Percentiles rank a stretch among this genome's conserved stretches.
These are phyloP conservation scores for Colostygia pectinataria DNA, from an alignment of 2,888 invertebrate species.

Conservation along the genomic window DNA sequence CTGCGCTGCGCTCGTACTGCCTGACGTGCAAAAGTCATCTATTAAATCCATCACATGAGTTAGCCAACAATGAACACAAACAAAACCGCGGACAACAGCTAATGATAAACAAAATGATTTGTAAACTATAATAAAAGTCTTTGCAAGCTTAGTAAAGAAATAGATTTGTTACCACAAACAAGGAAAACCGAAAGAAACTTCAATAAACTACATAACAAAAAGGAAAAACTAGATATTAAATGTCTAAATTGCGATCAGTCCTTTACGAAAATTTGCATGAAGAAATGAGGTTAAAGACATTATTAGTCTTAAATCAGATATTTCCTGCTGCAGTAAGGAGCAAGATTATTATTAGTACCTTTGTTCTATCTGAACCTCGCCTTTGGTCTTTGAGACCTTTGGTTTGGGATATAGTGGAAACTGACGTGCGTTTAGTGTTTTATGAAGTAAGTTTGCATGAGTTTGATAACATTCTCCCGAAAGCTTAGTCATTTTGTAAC, in stretches of 20 bases:
- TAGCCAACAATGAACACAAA: too few relatives aligned
- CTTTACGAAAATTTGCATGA: constrained; percentile 21
- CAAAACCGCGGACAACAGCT: too few relatives aligned
- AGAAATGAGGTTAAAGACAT: constrained; percentile 23
- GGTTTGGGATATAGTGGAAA: constrained; percentile 42
- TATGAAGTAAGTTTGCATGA: too few relatives aligned
- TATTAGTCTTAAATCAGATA: constrained; percentile 33
- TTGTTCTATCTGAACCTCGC: constrained; percentile 57
- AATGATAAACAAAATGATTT: too few relatives aligned
- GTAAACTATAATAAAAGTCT: too few relatives aligned
- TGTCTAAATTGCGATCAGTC: not conserved
- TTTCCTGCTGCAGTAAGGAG: constrained; percentile 42
- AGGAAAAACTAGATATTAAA: not conserved
- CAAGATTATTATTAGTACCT: constrained; percentile 62
- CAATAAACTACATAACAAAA: not conserved
- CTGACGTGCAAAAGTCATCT: too few relatives aligned
- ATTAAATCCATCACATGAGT: too few relatives aligned
- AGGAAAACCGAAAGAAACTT: not conserved
- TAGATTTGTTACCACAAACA: not conserved
- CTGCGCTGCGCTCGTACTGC: too few relatives aligned
- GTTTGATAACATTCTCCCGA: too few relatives aligned
- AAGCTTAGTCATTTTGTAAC: too few relatives aligned
- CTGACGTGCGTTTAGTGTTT: constrained; percentile 33
- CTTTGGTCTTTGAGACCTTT: constrained; percentile 55
- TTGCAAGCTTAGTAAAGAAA: too few relatives aligned